Percentiles rank a stretch among this genome's conserved stretches.
Conservation (phyloP, 2,888 invertebrate genomes). For the Xylophagus ater region DNA sequence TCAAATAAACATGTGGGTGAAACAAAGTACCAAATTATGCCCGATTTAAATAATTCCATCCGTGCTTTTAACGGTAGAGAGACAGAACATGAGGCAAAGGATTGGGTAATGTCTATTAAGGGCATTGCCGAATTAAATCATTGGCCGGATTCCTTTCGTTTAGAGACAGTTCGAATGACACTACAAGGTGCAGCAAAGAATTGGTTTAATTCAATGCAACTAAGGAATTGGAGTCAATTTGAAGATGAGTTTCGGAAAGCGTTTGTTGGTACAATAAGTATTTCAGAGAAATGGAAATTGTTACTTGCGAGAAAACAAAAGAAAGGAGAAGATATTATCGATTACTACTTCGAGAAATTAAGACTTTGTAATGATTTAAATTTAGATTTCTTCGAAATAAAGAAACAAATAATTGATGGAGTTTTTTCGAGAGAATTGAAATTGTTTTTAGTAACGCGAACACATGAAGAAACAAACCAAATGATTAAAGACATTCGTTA, state of each 20-base stretch:
- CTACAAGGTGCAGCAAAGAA: slow-evolving; percentile 4
- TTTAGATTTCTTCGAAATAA: slow-evolving; percentile 8
- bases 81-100: slow-evolving; percentile 8
- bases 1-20: too few relatives aligned
- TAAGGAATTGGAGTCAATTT: slow-evolving; percentile 4
- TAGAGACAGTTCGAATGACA: slow-evolving; percentile 11
- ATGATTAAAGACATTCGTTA: slow-evolving; percentile 11
- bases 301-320: slow-evolving; percentile 5
- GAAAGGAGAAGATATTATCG: slow-evolving; percentile 7
- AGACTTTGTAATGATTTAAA: slow-evolving; percentile 10
- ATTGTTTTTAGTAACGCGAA: slow-evolving; percentile 12
- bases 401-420: slow-evolving; percentile 9
- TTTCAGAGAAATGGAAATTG: slow-evolving; percentile 4
- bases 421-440: slow-evolving; percentile 8
- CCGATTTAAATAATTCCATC: slow-evolving; percentile 15
- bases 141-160: slow-evolving; percentile 8
- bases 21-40: slow-evolving; percentile 16
- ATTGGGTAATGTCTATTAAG: slow-evolving; percentile 13
- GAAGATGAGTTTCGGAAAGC: slow-evolving; percentile 4
- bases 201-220: slow-evolving; percentile 7
- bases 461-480: slow-evolving; percentile 1
- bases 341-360: slow-evolving; percentile 10
- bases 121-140: slow-evolving; percentile 12
- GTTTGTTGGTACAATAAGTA: slow-evolving; percentile 1
- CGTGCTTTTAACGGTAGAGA: slow-evolving; percentile 13